phyloP scores from a whole-genome alignment of 1,140 invertebrate genomes.

The Tetraneura akinire region DNA sequence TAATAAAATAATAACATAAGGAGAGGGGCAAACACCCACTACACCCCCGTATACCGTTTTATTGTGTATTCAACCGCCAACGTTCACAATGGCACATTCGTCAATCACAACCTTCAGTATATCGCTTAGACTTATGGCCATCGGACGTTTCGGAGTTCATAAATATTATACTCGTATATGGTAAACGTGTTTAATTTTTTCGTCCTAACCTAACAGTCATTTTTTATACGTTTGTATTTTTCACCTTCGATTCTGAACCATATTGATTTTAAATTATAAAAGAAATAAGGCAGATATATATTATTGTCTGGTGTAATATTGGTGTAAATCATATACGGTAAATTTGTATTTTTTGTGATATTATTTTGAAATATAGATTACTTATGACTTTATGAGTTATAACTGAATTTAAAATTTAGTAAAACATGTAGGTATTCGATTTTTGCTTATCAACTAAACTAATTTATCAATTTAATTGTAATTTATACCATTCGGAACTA shows the following conservation, averaged over 20 bases:
- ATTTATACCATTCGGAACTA: background rate
- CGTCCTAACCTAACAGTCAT: too few species aligned
- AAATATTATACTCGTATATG: background rate
- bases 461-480: background rate
- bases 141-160: slow-evolving; percentile 18
- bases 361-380: too few species aligned
- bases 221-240: background rate
- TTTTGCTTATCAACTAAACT: background rate
- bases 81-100: background rate
- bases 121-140: slow-evolving; percentile 1
- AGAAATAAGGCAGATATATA: background rate
- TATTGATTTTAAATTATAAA: background rate
- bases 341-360: too few species aligned
- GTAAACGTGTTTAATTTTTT: slow-evolving; percentile 12
- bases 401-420: too few species aligned
- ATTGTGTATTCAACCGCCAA: slow-evolving; percentile 4
- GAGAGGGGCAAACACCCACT: background rate
- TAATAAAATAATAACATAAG: background rate
- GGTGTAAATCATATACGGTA: background rate
- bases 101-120: slow-evolving; percentile 10
- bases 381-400: too few species aligned
- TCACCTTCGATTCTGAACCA: background rate
- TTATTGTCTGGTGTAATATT: background rate
- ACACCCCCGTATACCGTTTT: background rate
- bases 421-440: too few species aligned